Evolutionary conservation across 1,140 invertebrate species (phyloP), one percentile per base, ranked within the genome.

Genomic region (Ladona fulva): DNA sequence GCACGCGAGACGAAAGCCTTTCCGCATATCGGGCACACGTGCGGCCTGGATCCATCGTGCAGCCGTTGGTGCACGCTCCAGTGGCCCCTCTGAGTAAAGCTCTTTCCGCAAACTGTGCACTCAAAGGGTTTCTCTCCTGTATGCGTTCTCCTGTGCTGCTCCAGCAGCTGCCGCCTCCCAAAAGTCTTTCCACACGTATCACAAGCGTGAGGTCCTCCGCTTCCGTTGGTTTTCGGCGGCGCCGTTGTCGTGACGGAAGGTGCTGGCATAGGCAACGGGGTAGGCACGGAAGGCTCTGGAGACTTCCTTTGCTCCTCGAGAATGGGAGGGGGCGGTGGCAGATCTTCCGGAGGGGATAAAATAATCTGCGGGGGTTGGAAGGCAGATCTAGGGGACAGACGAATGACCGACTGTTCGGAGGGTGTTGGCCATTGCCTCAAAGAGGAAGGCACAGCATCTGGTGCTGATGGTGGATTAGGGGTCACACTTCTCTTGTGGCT

Each of bases 1-100:
- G 85, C 85, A 76, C 83, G 81, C 25, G 85, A 86, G 76, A 86
- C 84, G 79, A 91, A 90, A 16, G 87, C 88, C 86, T 88, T 89
- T 11, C 85, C 88, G 83, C 89, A 88, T 44, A 88, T 83, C 22
- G 88, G 86, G 77, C 89, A 91, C 0, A 87, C 84, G 44, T 88
- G 87, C 76, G 81, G 80, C 22, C 80, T 77, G 8, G 81, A 81
- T 5, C 81, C 81, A 66, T 83, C 82, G 79, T 83, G 82, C 25
- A 83, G 81, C 5, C 80, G 80, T 74, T 80, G 77, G 79, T 82
- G 82, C 42, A 81, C 81, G 37, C 82, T 83, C 78, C 82, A 83
- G 78, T 83, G 82, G 7, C 82, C 42, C 14, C 82, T 80, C 77
- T 83, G 82, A n/a, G 79, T 52, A 75, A 52, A 74, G 74, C 37